Conservation (phyloP, 2,888 invertebrate species). For the Drosophila stalkeri region DNA sequence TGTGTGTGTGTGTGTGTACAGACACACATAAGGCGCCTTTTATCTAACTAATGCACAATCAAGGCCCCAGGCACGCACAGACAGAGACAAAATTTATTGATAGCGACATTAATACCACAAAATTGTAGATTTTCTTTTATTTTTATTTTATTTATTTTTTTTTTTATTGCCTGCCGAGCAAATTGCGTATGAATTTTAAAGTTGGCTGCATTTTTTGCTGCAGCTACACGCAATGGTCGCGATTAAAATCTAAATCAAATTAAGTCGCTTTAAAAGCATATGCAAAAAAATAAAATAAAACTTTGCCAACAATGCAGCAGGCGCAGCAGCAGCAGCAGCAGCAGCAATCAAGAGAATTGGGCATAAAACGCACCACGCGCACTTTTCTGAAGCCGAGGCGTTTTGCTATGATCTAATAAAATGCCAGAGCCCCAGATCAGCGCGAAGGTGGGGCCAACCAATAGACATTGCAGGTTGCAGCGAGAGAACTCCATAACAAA, state of each 20-base stretch:
- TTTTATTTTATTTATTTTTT: slow-evolving; percentile 21
- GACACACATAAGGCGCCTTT: slow-evolving; percentile 54
- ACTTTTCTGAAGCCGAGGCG: slow-evolving; percentile 63
- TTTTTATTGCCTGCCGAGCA: slow-evolving; percentile 37
- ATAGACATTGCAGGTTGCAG: slow-evolving; percentile 56
- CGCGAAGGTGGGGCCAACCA: slow-evolving; percentile 68
- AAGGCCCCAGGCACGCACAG: slow-evolving; percentile 68
- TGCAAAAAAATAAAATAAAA: slow-evolving; percentile 71
- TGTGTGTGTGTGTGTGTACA: slow-evolving; percentile 17
- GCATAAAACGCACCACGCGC: slow-evolving; percentile 67
- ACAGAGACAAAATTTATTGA: slow-evolving; percentile 73
- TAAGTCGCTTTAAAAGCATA: slow-evolving; percentile 80
- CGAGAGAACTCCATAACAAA: slow-evolving; percentile 63
- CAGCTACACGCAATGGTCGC: slow-evolving; percentile 74
- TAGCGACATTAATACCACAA: slow-evolving; percentile 74
- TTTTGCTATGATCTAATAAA: slow-evolving; percentile 78
- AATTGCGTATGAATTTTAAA: slow-evolving; percentile 66
- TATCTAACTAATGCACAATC: slow-evolving; percentile 76
- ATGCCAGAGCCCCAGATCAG: slow-evolving; percentile 46
- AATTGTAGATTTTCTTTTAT: slow-evolving; percentile 40
- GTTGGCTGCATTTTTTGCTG: slow-evolving; percentile 48
- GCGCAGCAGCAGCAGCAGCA: slow-evolving; percentile 36
- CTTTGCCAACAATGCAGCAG: slow-evolving; percentile 67
- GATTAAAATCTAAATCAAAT: slow-evolving; percentile 81
- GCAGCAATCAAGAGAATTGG: slow-evolving; percentile 37